Base-by-base conservation (phyloP, 1,140 invertebrate species). In the Calosoma granatense region DNA sequence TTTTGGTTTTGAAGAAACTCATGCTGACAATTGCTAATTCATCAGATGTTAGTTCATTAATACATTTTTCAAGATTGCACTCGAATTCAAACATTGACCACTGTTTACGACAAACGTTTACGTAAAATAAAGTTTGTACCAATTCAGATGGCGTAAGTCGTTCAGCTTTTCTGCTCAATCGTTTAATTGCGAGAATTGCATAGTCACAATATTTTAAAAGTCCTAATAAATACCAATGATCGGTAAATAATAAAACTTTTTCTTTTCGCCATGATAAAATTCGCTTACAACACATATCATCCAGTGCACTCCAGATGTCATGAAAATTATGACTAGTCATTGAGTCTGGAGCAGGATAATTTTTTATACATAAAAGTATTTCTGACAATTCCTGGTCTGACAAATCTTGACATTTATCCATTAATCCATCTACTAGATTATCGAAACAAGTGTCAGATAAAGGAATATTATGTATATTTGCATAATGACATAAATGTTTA, bases 1-100 rank as follows among this genome's bases (percentile, higher is more conserved):
- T 78, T 59, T 81, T 69, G 1, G 74, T 78, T 69, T 83, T 82
- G 57, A 83, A 83, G 63, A 80, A 84, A 0, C 77, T 78, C 69
- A 83, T 74, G 14, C 75, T 70, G 54, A 81, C 65, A 6, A 84
- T 70, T 12, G 71, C 77, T 19, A 84, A 30, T 65, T 86, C 82
- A 55, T 77, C 68, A 0, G 76, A 56, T 1, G 63, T 70, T 61
- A 83, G 71, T 2, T 76, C 61, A 11, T 76, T 54, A 2, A 79
- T 54, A 55, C 67, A 66, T 9, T 72, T 61, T 19, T 72, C 64
- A 1, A 82, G 56, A 20, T 65, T 65, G 58, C 69, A 65, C 61
- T 85, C 80, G 15, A 80, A 67, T 54, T 82, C 77, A 56, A 79
- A 81, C 68, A 74, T 70, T 15, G 78, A 64, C 6, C 67, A 57